Base-by-base conservation (phyloP, 2,797 vertebrate species). In the Triplophysa yarkandensis region DNA sequence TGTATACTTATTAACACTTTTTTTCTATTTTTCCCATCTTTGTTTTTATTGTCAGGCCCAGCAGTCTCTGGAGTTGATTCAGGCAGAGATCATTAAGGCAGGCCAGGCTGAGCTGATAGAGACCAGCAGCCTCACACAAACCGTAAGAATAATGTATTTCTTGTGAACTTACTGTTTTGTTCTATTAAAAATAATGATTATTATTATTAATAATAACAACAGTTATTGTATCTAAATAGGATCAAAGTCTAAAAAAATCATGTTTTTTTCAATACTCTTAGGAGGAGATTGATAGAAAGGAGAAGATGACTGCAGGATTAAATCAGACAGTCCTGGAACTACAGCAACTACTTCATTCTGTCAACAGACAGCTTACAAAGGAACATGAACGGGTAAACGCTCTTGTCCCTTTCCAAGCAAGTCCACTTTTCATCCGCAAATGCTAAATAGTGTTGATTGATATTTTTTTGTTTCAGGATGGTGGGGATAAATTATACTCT, bases 41-140 rank as follows among this genome's bases (percentile, higher is more conserved):
- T 58, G 5, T 28, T 63, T 32, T 46, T 65, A n/a, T 1, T 41
- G 19, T 57, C 34, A 99, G 97, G 97, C 96, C 60, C 96, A 98
- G 86, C 94, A 96, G 86, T 97, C 95, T 74, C 86, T 99, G 85
- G 95, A 96, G 81, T 88, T 93, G 83, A 96, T 98, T 57, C 95
- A 98, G 86, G 93, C 89, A 63, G 95, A 98, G 89, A 93, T 98
- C 72, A 90, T 93, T 13, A 96, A 95, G 82, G 83, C 89, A 0
- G 94, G 90, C 78, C 93, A 94, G 43, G 83, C 85, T 28, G 92
- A 91, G 17, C 90, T 97, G 87, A 96, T 96, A 62, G 95, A 96
- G 74, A 97, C 98, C 77, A 96, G 93, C 83, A 94, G 89, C 25
- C 85, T 93, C 46, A 91, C 93, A 77, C 94, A 95, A 85, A 88